Percentiles rank a stretch among this genome's conserved stretches.
These are phyloP conservation scores for Capromys pilorides DNA, from an alignment of 2,797 vertebrate species.

Conservation along the genomic window DNA sequence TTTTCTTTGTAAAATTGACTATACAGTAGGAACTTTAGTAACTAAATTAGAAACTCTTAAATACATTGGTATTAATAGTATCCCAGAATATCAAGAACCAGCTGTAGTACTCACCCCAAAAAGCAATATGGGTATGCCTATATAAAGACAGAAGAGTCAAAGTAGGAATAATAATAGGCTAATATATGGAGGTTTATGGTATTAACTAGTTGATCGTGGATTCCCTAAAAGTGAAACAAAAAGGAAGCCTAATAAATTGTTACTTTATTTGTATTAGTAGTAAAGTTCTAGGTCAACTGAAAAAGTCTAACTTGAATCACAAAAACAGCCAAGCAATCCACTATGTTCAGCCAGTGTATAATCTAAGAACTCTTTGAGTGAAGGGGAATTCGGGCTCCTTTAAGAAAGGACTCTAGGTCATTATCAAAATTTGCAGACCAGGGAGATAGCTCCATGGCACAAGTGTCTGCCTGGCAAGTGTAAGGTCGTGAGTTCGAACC, in stretches of 20 bases:
- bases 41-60: not conserved
- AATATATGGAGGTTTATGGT: not conserved
- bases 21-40: not conserved
- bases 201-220: not conserved
- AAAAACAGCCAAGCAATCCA: not conserved
- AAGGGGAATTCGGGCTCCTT: not conserved
- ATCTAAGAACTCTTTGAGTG: not conserved
- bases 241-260: not conserved
- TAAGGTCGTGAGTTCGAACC: too few relatives aligned
- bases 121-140: not conserved
- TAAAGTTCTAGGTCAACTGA: not conserved
- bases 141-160: not conserved
- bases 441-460: too few relatives aligned
- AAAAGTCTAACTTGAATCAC: not conserved
- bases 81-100: not conserved
- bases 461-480: too few relatives aligned
- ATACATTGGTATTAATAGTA: not conserved
- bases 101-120: not conserved
- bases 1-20: not conserved
- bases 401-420: not conserved
- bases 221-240: not conserved
- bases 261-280: not conserved
- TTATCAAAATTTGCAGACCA: not conserved
- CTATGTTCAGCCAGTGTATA: not conserved
- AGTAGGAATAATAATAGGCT: not conserved